Evolutionary conservation across 2,888 invertebrate species (phyloP).

Genomic region (Synanthedon andrenaeformis): DNA sequence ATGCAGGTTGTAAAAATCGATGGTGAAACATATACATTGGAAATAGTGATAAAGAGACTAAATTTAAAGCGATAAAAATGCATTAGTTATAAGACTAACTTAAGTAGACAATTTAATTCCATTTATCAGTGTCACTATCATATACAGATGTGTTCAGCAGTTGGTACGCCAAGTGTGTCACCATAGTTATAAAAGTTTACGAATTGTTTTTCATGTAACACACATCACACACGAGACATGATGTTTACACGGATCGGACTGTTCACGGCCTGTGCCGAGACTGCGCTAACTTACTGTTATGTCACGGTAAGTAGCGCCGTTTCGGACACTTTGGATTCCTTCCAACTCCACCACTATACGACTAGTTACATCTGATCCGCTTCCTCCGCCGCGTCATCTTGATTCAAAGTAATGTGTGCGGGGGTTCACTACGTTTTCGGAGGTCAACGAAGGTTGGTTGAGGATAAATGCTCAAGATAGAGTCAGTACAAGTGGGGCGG

Average conservation of each 20-base stretch:
- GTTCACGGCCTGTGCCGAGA: conserved; percentile 15
- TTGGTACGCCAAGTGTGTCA: neutral
- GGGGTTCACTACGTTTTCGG: conserved; percentile 1
- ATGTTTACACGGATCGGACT: conserved; percentile 6
- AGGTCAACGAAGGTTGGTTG: conserved; percentile 22
- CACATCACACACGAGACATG: neutral
- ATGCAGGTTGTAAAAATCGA: no score
- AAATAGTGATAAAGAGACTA: no score
- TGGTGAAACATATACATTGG: no score
- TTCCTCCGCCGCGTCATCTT: conserved; percentile 7
- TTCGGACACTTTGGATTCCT: conserved; percentile 47
- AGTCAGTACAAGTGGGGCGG: conserved; percentile 19
- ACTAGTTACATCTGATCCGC: conserved; percentile 21
- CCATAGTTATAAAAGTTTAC: neutral
- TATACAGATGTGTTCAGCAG: no score
- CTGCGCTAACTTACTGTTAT: conserved; percentile 23
- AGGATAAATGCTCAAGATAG: conserved; percentile 6
- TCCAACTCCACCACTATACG: conserved; percentile 35
- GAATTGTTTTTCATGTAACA: neutral
- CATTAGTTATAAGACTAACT: no score
- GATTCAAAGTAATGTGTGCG: neutral
- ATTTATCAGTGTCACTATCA: no score
- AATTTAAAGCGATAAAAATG: no score
- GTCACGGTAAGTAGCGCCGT: conserved; percentile 38
- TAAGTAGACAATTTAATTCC: no score